These are phyloP conservation scores for Alosa sapidissima DNA, from an alignment of 2,797 vertebrate species.

Conservation along the genomic window DNA sequence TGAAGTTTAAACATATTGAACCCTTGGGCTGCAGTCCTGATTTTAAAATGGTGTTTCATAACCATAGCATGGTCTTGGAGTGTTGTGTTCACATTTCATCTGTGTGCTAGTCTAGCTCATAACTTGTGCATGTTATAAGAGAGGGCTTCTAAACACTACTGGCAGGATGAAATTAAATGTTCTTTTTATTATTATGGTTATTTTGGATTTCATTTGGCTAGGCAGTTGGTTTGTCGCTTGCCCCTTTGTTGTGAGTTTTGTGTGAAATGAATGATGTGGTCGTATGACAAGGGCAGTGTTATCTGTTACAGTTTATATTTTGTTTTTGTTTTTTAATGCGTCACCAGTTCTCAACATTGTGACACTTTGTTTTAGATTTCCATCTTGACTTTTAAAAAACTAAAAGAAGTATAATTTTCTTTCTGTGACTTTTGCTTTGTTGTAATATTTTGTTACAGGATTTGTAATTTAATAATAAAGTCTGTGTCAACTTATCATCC, in stretches of 20 bases:
- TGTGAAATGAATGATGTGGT: slow-evolving; percentile 46
- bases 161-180: slow-evolving; percentile 52
- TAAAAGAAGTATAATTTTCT: slow-evolving; percentile 57
- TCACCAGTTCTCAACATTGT: slow-evolving; percentile 56
- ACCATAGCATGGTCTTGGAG: slow-evolving; percentile 48
- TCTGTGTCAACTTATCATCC: slow-evolving; percentile 64
- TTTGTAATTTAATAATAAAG: slow-evolving; percentile 76
- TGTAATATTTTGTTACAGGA: slow-evolving; percentile 61
- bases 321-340: slow-evolving; percentile 56
- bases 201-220: slow-evolving; percentile 39
- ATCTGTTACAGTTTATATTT: slow-evolving; percentile 38
- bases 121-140: slow-evolving; percentile 66
- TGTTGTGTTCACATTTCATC: slow-evolving; percentile 40
- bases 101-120: slow-evolving; percentile 51
- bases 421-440: slow-evolving; percentile 58
- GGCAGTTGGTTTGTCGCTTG: not conserved
- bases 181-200: slow-evolving; percentile 46
- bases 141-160: slow-evolving; percentile 65
- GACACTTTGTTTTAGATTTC: slow-evolving; percentile 59
- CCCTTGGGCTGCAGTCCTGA: not conserved
- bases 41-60: slow-evolving; percentile 50
- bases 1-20: slow-evolving; percentile 4
- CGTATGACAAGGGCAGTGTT: slow-evolving; percentile 21
- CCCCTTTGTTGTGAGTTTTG: slow-evolving; percentile 52
- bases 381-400: slow-evolving; percentile 56